Conservation (phyloP, 2,797 vertebrate species). For the Bradypus variegatus region DNA sequence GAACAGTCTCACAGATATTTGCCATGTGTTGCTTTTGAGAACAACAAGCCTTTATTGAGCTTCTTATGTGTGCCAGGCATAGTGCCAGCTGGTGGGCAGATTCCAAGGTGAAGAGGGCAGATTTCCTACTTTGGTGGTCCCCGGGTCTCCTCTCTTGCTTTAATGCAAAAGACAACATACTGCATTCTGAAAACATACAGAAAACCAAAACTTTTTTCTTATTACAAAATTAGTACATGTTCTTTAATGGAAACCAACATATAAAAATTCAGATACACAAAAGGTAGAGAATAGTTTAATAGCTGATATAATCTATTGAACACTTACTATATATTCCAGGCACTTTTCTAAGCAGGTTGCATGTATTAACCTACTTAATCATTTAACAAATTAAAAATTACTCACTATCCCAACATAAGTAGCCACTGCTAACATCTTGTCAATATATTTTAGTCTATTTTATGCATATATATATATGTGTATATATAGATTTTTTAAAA, state of each 20-base stretch:
- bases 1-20: neutral
- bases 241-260: conserved; percentile 3
- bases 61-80: neutral
- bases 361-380: neutral
- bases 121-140: neutral
- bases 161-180: neutral
- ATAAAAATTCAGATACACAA: neutral
- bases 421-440: neutral
- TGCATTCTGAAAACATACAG: neutral
- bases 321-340: neutral
- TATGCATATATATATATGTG: neutral
- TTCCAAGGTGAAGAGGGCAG: neutral
- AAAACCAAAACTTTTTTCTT: neutral
- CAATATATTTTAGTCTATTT: neutral
- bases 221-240: neutral
- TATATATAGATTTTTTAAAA: neutral
- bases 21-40: neutral
- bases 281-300: neutral
- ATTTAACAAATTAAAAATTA: neutral
- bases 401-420: neutral
- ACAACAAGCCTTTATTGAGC: neutral
- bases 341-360: neutral
- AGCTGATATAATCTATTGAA: neutral
- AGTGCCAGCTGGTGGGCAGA: neutral
- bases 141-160: neutral